These are phyloP conservation scores for Nephrotoma appendiculata DNA, from an alignment of 2,888 invertebrate genomes.

Conservation along the genomic window DNA sequence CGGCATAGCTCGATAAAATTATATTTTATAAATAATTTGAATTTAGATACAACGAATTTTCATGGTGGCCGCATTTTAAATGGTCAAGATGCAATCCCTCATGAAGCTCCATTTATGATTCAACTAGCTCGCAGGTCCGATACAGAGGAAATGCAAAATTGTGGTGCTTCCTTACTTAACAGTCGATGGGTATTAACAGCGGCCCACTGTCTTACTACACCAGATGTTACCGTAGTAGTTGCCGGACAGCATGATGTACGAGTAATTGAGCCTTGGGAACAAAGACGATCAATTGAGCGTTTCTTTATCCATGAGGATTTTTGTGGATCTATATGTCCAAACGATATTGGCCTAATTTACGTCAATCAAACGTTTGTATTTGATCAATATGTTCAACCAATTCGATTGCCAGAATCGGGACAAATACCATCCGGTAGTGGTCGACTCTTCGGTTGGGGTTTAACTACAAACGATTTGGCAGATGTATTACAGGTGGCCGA, in stretches of 20 bases:
- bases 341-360: conserved; percentile 39
- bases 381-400: conserved; percentile 24
- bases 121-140: neutral
- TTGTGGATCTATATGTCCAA: conserved; percentile 30
- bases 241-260: conserved; percentile 31
- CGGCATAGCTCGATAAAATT: neutral
- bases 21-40: too few relatives aligned
- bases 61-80: neutral
- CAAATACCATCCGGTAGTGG: conserved; percentile 19
- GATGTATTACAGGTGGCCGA: neutral
- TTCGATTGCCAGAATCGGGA: conserved; percentile 23
- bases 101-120: neutral
- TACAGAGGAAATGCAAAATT: conserved; percentile 18
- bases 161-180: conserved; percentile 34
- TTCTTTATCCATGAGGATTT: conserved; percentile 20
- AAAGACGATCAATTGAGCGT: neutral
- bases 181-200: conserved; percentile 31
- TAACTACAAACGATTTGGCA: conserved; percentile 4
- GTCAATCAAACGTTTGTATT: conserved; percentile 21
- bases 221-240: conserved; percentile 20
- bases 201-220: conserved; percentile 25
- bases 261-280: conserved; percentile 18
- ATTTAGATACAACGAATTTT: neutral
- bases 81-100: neutral
- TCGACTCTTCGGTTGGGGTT: conserved; percentile 33